A percentile compares a stretch with the other conserved stretches of the same genome.
These are phyloP conservation scores for Pentamera pediparva DNA, from an alignment of 53 echinoderm and acorn worm genomes.

Conservation along the genomic window DNA sequence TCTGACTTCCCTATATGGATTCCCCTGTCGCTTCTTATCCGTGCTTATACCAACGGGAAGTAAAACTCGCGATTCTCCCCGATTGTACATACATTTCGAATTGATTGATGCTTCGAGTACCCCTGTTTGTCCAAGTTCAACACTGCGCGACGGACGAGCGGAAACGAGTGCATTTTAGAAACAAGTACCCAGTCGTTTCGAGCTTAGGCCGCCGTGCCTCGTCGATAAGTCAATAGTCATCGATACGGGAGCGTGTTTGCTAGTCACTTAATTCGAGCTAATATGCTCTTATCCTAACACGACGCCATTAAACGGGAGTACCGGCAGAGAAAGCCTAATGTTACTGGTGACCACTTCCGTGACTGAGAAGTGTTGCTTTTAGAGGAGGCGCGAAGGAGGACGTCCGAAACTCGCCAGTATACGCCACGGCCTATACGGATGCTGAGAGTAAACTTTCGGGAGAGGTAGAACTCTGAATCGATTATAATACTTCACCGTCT, in stretches of 20 bases:
- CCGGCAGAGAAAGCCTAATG: conserved; percentile 32
- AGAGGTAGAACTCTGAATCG: too few relatives aligned
- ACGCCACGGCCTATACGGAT: not conserved
- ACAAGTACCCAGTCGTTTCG: conserved; percentile 32
- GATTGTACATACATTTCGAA: conserved; percentile 33
- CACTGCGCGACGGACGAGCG: conserved; percentile 22
- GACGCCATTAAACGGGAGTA: conserved; percentile 56
- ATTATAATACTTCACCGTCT: too few relatives aligned
- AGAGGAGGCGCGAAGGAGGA: conserved; percentile 27
- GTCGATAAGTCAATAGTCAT: conserved; percentile 40
- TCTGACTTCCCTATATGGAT: not conserved
- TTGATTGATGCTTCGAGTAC: conserved; percentile 35
- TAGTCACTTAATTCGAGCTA: conserved; percentile 96
- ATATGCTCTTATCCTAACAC: conserved; percentile 99
- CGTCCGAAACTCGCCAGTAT: not conserved
- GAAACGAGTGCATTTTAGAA: conserved; percentile 43
- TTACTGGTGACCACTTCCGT: conserved; percentile 27
- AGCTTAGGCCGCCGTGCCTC: conserved; percentile 13
- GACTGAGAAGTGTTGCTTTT: conserved; percentile 26
- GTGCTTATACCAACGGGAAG: conserved; percentile 10
- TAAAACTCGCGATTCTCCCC: not conserved
- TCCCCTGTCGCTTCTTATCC: conserved; percentile 2
- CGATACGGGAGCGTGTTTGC: conserved; percentile 35
- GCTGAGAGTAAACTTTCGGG: conserved; percentile 7
- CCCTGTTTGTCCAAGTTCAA: conserved; percentile 32